These are phyloP conservation scores for Esperia sulphurella DNA, from an alignment of 2,888 invertebrate genomes.

Conservation along the genomic window DNA sequence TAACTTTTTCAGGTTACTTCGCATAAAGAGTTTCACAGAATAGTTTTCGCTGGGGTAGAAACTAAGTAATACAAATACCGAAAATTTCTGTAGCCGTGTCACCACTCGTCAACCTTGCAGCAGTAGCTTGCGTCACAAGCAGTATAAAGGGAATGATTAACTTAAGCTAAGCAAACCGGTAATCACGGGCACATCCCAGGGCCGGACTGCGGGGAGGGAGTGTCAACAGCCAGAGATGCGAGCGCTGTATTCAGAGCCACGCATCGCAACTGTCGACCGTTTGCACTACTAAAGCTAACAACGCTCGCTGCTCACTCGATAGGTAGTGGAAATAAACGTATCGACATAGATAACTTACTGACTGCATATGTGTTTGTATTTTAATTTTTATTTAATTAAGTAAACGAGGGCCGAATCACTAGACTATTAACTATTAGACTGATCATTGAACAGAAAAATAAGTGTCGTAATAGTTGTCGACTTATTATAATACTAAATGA, in stretches of 20 bases:
- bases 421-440: too few species aligned
- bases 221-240: conserved; percentile 47
- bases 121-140: not conserved
- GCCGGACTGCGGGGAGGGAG: conserved; percentile 14
- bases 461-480: too few species aligned
- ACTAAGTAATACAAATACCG: not conserved
- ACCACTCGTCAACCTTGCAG: not conserved
- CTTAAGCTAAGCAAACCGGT: conserved; percentile 51
- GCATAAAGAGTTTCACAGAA: too few species aligned
- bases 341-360: not conserved
- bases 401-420: too few species aligned
- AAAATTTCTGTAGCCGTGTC: not conserved
- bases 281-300: conserved; percentile 35
- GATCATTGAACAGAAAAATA: too few species aligned
- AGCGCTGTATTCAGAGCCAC: conserved; percentile 44
- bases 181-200: conserved; percentile 45
- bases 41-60: too few species aligned
- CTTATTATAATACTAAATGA: too few species aligned
- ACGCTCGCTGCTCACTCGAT: conserved; percentile 23
- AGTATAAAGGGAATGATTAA: conserved; percentile 68
- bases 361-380: too few species aligned
- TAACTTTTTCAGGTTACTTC: too few species aligned
- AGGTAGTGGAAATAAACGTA: conserved; percentile 5
- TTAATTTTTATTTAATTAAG: too few species aligned
- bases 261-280: conserved; percentile 55